Evolutionary conservation across 2,113 vertebrate genomes (phyloP).

Genomic region (Antechinus stuartii): DNA sequence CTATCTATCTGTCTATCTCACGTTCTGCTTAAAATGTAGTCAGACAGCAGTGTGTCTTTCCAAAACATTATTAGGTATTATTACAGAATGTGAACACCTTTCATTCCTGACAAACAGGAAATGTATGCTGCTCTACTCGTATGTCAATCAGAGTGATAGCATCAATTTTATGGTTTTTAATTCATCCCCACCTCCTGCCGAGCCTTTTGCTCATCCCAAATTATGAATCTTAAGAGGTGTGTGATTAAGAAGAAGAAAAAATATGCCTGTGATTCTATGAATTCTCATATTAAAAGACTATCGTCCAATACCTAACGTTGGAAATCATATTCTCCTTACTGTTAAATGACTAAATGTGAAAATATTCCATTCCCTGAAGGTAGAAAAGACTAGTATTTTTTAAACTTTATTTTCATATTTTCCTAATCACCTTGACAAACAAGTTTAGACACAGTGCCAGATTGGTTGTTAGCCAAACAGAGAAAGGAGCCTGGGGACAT

Average conservation of each 20-base stretch:
- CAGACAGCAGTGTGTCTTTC: slow-evolving; percentile 84
- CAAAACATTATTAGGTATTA: slow-evolving; percentile 88
- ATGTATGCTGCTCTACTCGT: slow-evolving; percentile 85
- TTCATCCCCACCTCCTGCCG: slow-evolving; percentile 88
- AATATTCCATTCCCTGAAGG: not conserved
- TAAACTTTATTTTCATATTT: slow-evolving; percentile 5
- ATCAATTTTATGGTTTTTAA: slow-evolving; percentile 90
- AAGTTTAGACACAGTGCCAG: slow-evolving; percentile 9
- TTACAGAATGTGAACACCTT: slow-evolving; percentile 85
- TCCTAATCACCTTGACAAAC: not conserved
- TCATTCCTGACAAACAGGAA: slow-evolving; percentile 89
- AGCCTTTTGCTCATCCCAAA: slow-evolving; percentile 89
- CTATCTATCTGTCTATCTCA: not conserved
- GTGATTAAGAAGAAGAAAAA: slow-evolving; percentile 87
- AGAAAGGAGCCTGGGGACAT: slow-evolving; percentile 32
- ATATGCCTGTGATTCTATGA: slow-evolving; percentile 79
- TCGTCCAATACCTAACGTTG: slow-evolving; percentile 38
- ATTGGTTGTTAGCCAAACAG: not conserved
- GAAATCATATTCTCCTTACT: slow-evolving; percentile 2
- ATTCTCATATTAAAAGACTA: slow-evolving; percentile 44
- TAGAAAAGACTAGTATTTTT: not conserved
- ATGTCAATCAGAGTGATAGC: slow-evolving; percentile 89
- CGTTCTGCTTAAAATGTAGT: slow-evolving; percentile 81
- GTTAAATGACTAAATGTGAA: slow-evolving; percentile 5
- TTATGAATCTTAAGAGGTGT: slow-evolving; percentile 88